These are phyloP conservation scores for Pemphredon lugubris DNA, from an alignment of 2,888 invertebrate species.

Conservation along the genomic window DNA sequence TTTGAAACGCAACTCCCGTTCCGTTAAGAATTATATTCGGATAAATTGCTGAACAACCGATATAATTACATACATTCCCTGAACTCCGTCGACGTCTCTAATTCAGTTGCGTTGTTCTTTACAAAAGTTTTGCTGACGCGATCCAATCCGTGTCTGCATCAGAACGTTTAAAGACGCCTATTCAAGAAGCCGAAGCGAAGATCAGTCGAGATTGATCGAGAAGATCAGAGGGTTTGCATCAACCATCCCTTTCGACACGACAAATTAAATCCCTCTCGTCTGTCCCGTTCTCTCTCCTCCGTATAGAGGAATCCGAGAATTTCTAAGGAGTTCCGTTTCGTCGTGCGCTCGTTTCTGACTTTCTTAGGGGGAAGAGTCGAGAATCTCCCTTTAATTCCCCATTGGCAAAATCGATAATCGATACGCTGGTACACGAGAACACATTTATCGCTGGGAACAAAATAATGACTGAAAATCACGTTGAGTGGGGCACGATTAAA, in stretches of 20 bases:
- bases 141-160: constrained; percentile 1
- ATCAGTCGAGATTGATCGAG: constrained; percentile 39
- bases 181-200: constrained; percentile 30
- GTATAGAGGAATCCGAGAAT: constrained; percentile 49
- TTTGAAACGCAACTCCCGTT: too few relatives aligned
- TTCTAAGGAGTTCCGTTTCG: constrained; percentile 54
- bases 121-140: too few relatives aligned
- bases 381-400: background rate
- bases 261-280: constrained; percentile 61
- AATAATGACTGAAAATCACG: too few relatives aligned
- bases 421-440: constrained; percentile 11
- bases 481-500: too few relatives aligned
- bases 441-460: too few relatives aligned
- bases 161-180: constrained; percentile 26
- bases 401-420: constrained; percentile 31
- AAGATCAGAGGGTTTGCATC: constrained; percentile 59
- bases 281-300: constrained; percentile 24
- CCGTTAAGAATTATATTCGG: too few relatives aligned
- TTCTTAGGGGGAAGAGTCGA: constrained; percentile 27
- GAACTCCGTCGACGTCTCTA: too few relatives aligned
- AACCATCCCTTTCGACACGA: constrained; percentile 57
- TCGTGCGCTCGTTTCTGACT: constrained; percentile 40
- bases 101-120: too few relatives aligned
- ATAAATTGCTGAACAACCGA: too few relatives aligned
- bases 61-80: too few relatives aligned